These are phyloP conservation scores for Pteria penguin DNA, from an alignment of 2,888 invertebrate genomes.

Conservation along the genomic window DNA sequence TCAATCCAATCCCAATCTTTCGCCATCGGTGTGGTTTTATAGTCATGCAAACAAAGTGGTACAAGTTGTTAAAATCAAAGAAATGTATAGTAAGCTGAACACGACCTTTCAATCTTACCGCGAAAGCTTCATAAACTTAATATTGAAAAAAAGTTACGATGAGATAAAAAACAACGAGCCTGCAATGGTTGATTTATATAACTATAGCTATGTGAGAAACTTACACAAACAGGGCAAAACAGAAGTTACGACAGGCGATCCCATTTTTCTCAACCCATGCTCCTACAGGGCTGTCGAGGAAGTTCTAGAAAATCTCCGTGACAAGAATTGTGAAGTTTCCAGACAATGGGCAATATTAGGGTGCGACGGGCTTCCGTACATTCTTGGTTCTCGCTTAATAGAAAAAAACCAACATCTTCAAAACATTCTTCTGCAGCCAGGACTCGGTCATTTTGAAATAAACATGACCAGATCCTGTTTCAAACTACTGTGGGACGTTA, in stretches of 20 bases:
- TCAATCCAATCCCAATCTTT: neutral
- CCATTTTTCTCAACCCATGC: neutral
- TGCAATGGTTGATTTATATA: neutral
- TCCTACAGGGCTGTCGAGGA: neutral
- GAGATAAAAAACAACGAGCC: neutral
- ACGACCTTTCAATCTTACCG: neutral
- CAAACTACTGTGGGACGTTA: slow-evolving; percentile 28
- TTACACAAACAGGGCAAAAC: neutral
- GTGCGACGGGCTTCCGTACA: neutral
- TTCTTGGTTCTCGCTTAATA: neutral
- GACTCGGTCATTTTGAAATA: neutral
- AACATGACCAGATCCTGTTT: slow-evolving; percentile 4
- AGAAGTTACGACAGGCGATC: neutral
- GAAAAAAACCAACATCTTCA: neutral
- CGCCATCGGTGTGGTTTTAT: neutral
- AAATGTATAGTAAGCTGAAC: neutral
- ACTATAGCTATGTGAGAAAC: neutral
- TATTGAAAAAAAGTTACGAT: neutral
- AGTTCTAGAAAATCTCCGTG: neutral
- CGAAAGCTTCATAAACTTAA: neutral
- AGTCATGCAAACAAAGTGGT: neutral
- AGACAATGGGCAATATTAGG: neutral
- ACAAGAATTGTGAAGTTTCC: neutral
- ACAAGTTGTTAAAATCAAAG: neutral
- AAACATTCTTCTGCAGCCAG: neutral